A percentile compares a stretch with the other conserved stretches of the same genome.
Evolutionary conservation across 2,888 invertebrate species (phyloP).

Genomic region (Eucera pruinosa): DNA sequence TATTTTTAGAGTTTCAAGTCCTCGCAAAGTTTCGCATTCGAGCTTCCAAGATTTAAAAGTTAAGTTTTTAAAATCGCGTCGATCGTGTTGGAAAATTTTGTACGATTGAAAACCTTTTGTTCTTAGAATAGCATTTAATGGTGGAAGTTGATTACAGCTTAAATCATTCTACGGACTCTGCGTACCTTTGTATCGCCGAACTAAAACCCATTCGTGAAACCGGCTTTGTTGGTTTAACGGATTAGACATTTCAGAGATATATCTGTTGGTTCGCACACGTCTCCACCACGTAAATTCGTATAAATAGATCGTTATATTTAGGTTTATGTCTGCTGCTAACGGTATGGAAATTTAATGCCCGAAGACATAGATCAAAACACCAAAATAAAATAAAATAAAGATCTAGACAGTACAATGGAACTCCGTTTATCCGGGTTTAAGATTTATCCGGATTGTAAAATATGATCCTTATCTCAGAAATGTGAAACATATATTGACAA

Average conservation of each 20-base stretch:
- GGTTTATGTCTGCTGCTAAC: neutral
- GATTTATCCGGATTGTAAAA: no score
- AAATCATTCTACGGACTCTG: neutral
- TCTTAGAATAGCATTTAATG: neutral
- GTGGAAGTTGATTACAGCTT: neutral
- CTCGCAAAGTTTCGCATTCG: no score
- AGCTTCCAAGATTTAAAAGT: no score
- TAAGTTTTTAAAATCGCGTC: no score
- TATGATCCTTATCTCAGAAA: no score
- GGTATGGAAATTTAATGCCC: neutral
- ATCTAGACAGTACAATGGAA: no score
- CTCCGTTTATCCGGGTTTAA: no score
- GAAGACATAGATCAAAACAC: neutral
- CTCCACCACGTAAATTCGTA: neutral
- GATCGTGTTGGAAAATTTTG: no score
- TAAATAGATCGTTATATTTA: slow-evolving; percentile 20
- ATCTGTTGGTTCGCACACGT: neutral
- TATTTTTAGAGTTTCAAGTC: neutral
- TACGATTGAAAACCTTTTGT: neutral
- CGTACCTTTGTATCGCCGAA: neutral
- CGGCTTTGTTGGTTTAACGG: neutral
- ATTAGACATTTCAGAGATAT: neutral
- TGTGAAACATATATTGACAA: no score
- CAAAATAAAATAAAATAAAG: neutral
- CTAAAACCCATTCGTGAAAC: neutral